Percentiles rank a stretch among this genome's conserved stretches.
Evolutionary conservation across 2,113 vertebrate genomes (phyloP).

Genomic region (Lepisosteus osseus): DNA sequence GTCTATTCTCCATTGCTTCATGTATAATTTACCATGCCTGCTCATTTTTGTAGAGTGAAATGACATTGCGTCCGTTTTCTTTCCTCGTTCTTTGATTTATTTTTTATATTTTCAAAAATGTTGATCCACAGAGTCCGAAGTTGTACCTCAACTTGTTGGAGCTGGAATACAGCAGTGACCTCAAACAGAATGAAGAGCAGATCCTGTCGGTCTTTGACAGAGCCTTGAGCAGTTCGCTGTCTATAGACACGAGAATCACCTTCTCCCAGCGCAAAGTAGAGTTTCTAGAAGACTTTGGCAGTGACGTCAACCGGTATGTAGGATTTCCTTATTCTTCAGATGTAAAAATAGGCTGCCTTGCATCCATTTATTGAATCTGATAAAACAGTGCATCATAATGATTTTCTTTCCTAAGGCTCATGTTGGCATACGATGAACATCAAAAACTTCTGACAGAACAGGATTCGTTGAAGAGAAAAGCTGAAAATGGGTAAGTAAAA

Average conservation of each 20-base stretch:
- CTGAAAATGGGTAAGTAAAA: conserved; percentile 84
- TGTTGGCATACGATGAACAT: conserved; percentile 86
- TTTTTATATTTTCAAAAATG: background rate
- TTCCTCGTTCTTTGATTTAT: background rate
- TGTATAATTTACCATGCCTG: background rate
- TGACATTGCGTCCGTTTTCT: background rate
- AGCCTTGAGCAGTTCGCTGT: conserved; percentile 78
- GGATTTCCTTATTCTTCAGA: background rate
- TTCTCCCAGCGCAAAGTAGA: conserved; percentile 96
- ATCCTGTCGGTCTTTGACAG: conserved; percentile 89
- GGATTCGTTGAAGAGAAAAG: conserved; percentile 83
- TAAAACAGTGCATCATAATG: background rate
- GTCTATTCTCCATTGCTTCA: background rate
- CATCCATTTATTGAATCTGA: background rate
- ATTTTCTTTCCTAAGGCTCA: conserved; percentile 62
- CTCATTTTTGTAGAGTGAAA: background rate
- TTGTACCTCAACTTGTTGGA: conserved; percentile 94
- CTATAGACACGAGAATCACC: conserved; percentile 81
- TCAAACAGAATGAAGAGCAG: conserved; percentile 85
- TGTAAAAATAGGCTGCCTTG: background rate
- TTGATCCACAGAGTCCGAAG: conserved; percentile 78
- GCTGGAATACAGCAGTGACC: conserved; percentile 88
- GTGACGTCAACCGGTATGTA: conserved; percentile 88
- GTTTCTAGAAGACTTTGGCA: conserved; percentile 96
- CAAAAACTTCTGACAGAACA: conserved; percentile 87